These are phyloP conservation scores for Urocynchramus pylzowi DNA, from an alignment of 2,113 vertebrate species.

Conservation along the genomic window DNA sequence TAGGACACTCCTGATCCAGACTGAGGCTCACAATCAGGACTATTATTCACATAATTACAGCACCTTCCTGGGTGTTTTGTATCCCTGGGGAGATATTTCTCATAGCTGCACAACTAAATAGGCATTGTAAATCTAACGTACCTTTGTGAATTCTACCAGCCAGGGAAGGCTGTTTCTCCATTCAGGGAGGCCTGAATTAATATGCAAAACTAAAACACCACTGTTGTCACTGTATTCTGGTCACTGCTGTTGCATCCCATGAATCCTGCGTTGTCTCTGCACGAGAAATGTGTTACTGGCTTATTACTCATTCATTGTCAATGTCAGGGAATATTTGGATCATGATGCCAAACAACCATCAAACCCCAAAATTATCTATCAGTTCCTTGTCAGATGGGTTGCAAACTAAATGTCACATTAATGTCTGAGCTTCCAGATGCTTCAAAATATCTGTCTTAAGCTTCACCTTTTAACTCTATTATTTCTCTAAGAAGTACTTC, in stretches of 20 bases:
- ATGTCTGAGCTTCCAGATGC: slow-evolving; percentile 15
- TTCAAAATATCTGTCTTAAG: neutral
- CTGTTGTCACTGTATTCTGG: neutral
- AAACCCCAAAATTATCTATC: slow-evolving; percentile 62
- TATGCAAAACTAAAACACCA: neutral
- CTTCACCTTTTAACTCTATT: neutral
- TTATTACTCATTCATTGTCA: slow-evolving; percentile 56
- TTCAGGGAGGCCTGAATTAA: neutral
- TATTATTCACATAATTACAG: neutral
- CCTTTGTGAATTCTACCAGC: neutral
- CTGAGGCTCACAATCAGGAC: neutral
- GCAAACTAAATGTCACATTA: slow-evolving; percentile 46
- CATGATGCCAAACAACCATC: slow-evolving; percentile 59
- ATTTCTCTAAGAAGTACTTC: neutral
- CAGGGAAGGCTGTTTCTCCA: neutral
- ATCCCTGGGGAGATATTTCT: neutral
- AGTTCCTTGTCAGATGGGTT: neutral
- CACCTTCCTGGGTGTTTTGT: neutral
- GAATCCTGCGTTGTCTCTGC: slow-evolving; percentile 2
- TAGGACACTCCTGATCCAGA: neutral
- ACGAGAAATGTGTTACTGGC: slow-evolving; percentile 11
- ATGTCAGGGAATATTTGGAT: slow-evolving; percentile 17
- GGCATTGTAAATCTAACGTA: rapidly evolving
- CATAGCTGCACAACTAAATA: neutral
- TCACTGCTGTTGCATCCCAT: neutral